Evolutionary conservation across 92 coral and sea anemone genomes (phyloP).

Genomic region (Epizoanthus stellaris): DNA sequence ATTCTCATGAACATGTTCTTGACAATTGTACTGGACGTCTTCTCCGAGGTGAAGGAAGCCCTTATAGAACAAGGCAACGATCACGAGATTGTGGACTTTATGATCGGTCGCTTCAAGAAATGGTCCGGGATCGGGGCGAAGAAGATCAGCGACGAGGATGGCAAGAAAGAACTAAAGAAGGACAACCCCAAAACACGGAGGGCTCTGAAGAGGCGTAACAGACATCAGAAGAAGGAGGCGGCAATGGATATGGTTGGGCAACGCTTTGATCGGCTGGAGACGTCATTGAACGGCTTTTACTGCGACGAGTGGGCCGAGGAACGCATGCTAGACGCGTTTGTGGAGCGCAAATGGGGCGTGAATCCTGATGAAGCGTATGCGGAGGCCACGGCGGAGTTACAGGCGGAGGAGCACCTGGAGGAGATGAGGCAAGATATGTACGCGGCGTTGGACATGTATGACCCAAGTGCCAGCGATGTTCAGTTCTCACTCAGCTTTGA

Average conservation of each 20-base stretch:
- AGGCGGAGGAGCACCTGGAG: constrained; percentile 73
- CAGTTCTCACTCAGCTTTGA: constrained; percentile 70
- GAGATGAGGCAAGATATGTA: constrained; percentile 79
- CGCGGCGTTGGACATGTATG: constrained; percentile 83
- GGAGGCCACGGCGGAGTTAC: constrained; percentile 71
- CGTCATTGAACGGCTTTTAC: constrained; percentile 74
- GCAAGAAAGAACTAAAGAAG: constrained; percentile 60
- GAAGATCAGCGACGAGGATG: constrained; percentile 62
- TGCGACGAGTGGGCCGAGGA: constrained; percentile 95
- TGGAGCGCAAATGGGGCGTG: constrained; percentile 87
- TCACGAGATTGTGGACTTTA: constrained; percentile 87
- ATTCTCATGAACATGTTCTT: constrained; percentile 92
- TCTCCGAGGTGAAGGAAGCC: constrained; percentile 79
- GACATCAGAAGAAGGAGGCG: constrained; percentile 49
- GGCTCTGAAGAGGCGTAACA: constrained; percentile 58
- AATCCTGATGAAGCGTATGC: constrained; percentile 73
- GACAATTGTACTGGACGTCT: constrained; percentile 87
- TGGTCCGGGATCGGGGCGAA: constrained; percentile 83
- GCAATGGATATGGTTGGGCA: constrained; percentile 62
- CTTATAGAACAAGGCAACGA: constrained; percentile 70
- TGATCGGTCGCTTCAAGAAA: constrained; percentile 79
- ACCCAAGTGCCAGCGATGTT: constrained; percentile 56
- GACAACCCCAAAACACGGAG: constrained; percentile 59
- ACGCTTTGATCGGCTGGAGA: constrained; percentile 79
- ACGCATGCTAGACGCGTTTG: constrained; percentile 77